These are phyloP conservation scores for Teleopsis dalmanni DNA, from an alignment of 1,140 invertebrate species.

Conservation along the genomic window DNA sequence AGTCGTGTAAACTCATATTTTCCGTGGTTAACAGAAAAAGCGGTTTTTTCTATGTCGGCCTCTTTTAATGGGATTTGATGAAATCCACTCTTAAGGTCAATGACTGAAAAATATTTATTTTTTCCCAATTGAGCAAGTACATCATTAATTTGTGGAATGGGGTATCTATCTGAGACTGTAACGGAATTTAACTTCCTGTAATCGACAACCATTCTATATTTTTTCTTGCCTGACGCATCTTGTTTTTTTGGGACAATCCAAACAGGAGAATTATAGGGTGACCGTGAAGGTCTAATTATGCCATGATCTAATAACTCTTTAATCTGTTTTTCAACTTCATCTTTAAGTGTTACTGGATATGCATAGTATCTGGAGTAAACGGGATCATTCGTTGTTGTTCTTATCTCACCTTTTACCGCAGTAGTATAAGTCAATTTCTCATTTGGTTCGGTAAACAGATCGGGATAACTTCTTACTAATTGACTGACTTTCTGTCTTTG, in stretches of 20 bases:
- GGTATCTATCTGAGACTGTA: constrained; percentile 44
- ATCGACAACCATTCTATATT: constrained; percentile 35
- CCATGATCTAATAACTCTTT: constrained; percentile 23
- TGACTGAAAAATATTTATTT: constrained; percentile 38
- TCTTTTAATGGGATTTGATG: constrained; percentile 42
- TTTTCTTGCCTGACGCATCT: constrained; percentile 22
- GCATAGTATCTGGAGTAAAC: constrained; percentile 19
- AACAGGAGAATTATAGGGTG: constrained; percentile 22
- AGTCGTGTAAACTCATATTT: constrained; percentile 12
- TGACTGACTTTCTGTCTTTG: constrained; percentile 2
- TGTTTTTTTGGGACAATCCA: constrained; percentile 14
- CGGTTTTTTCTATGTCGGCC: constrained; percentile 36
- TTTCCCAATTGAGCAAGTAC: constrained; percentile 42
- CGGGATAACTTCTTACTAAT: not conserved
- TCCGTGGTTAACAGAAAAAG: constrained; percentile 27
- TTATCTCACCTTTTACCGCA: constrained; percentile 8
- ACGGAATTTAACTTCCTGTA: constrained; percentile 31
- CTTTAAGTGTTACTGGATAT: constrained; percentile 18
- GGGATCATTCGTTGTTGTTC: constrained; percentile 7
- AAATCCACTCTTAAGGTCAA: constrained; percentile 47
- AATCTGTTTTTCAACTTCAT: constrained; percentile 26
- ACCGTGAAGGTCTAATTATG: constrained; percentile 25
- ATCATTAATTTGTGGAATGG: constrained; percentile 47
- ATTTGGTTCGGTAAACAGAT: constrained; percentile 6
- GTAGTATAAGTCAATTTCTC: constrained; percentile 6